Conservation (phyloP, 2,888 invertebrate species). For the Horisme vitalbata region DNA sequence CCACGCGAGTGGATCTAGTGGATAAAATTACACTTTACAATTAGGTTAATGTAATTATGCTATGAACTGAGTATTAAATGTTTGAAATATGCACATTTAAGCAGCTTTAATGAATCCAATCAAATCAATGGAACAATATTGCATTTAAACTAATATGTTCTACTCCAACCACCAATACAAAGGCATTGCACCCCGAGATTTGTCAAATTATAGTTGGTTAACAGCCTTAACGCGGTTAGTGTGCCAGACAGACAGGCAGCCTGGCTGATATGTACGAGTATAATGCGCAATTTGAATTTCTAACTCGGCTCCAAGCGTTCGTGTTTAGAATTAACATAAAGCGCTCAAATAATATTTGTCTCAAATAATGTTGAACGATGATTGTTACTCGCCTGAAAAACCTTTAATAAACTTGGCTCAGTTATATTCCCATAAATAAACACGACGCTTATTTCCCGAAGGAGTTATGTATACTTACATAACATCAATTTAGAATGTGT, state of each 20-base stretch:
- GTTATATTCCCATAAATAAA: too few relatives aligned
- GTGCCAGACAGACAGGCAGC: slow-evolving; percentile 46
- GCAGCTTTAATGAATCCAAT: background rate
- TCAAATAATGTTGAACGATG: slow-evolving; percentile 5
- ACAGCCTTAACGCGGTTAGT: slow-evolving; percentile 49
- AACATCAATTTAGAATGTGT: too few relatives aligned
- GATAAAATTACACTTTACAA: too few relatives aligned
- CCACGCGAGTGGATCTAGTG: too few relatives aligned
- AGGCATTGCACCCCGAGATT: slow-evolving; percentile 42
- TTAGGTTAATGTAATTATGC: too few relatives aligned
- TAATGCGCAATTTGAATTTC: slow-evolving; percentile 57
- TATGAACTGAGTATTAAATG: too few relatives aligned
- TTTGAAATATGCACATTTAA: too few relatives aligned
- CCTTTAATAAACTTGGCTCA: too few relatives aligned
- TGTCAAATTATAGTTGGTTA: slow-evolving; percentile 53
- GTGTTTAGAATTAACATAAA: slow-evolving; percentile 14
- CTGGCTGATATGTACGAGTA: slow-evolving; percentile 46
- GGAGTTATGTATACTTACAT: too few relatives aligned
- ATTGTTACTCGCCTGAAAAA: background rate
- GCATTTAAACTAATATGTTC: slow-evolving; percentile 9
- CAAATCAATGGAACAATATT: slow-evolving; percentile 5
- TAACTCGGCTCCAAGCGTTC: slow-evolving; percentile 33
- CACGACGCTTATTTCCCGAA: too few relatives aligned
- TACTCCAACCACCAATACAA: slow-evolving; percentile 14
- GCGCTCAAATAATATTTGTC: slow-evolving; percentile 12